Base-by-base conservation (phyloP, 2,113 vertebrate species). In the Muntiacus reevesi region DNA sequence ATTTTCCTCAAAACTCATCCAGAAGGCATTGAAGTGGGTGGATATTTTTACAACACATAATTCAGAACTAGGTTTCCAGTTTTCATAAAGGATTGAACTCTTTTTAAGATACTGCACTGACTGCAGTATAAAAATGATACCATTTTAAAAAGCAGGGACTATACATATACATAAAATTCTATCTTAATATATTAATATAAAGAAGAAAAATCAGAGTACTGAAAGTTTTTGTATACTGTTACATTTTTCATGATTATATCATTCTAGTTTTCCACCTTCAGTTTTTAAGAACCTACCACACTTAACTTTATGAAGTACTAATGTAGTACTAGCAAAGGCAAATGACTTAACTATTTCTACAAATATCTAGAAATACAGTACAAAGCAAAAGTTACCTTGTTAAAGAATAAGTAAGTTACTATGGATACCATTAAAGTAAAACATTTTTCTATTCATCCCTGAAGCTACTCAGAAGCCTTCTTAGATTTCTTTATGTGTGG, bases 21-120 rank as follows among this genome's bases (percentile, higher is more conserved):
- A 81, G 33, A 84, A 81, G 97, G 92, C 62, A 91, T n/a, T 95
- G 85, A 95, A 81, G 86, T 55, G 50, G 83, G 92, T 28, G 2
- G 97, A 78, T 59, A 93, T 92, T 98, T 96, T 59, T 87, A 94
- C 45, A 45, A 95, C 97, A 87, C 3, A 28, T 23, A 84, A 47
- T 6, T 94, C 50, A 64, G 7, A 64, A 67, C 30, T 57, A 6
- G 2, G 97, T 81, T 87, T 0, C 0, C 6, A 97, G 3, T 45
- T 85, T 52, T 97, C 36, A 82, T 62, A 93, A 94, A 78, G 3
- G 10, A 67, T 94, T 0, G 16, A 71, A 82, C 3, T 87, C 2
- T 62, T 54, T 87, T 97, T 95, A 96, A 33, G 36, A 93, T 98
- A 97, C 30, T 88, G 55, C 12, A 88, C 12, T 76, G 45, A 93